These are phyloP conservation scores for Chorisops tibialis DNA, from an alignment of 2,888 invertebrate genomes.

Conservation along the genomic window DNA sequence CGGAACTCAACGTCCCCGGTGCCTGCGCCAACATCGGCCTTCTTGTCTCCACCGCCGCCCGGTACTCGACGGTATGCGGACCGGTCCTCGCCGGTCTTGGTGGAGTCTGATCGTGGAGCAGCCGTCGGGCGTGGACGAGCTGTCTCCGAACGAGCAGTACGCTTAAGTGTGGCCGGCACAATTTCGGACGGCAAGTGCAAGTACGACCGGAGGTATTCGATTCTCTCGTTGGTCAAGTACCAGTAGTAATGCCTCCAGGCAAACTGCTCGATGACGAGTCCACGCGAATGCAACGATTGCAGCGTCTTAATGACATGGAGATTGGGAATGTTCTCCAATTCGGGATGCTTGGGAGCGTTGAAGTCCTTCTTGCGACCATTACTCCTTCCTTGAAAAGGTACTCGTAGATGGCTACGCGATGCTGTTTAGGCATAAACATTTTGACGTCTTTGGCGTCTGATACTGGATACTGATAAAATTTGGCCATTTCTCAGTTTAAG, in stretches of 20 bases:
- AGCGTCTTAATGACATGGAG: constrained; percentile 98
- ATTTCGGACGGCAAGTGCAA: constrained; percentile 98
- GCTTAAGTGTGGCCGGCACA: constrained; percentile 95
- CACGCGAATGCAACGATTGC: constrained; percentile 94
- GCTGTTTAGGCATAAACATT: constrained; percentile 99
- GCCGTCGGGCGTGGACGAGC: constrained; percentile 72
- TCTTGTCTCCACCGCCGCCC: constrained; percentile 82
- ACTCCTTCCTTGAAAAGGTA: constrained; percentile 99
- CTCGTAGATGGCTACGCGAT: constrained; percentile 94
- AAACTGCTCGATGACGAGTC: constrained; percentile 98
- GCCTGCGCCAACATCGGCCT: constrained; percentile 95
- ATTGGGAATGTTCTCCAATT: constrained; percentile 91
- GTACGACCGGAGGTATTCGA: constrained; percentile 91
- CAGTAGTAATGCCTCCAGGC: constrained; percentile 99
- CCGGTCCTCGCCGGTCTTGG: constrained; percentile 77
- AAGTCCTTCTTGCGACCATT: constrained; percentile 99
- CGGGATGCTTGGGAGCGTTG: constrained; percentile 96
- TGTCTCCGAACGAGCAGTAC: constrained; percentile 82
- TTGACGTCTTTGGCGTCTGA: too few species aligned
- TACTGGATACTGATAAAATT: too few species aligned
- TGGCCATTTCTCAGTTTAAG: constrained; percentile 57
- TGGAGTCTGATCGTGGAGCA: constrained; percentile 64
- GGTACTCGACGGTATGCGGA: constrained; percentile 77
- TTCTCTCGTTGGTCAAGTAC: constrained; percentile 96
- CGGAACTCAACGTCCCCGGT: constrained; percentile 89